Conservation (phyloP, 2,797 vertebrate species). For the Sylvilagus floridanus region DNA sequence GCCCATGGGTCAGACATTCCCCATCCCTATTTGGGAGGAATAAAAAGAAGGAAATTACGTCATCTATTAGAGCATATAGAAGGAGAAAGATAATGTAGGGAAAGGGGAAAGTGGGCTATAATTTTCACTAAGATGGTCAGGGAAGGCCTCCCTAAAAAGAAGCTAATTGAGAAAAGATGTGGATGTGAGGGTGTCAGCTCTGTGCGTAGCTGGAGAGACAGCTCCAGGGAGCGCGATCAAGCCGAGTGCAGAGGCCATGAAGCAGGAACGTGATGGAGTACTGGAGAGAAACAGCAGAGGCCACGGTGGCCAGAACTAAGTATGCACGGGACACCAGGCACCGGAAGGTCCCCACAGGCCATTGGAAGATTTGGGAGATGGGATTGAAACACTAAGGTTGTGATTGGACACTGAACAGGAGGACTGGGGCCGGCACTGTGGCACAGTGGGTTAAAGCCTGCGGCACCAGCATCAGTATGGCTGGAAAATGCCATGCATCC, state of each 20-base stretch:
- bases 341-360: not conserved
- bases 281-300: not conserved
- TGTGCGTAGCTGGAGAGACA: not conserved
- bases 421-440: too few species aligned
- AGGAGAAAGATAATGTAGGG: conserved; percentile 6
- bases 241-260: not conserved
- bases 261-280: not conserved
- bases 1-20: too few species aligned
- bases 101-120: not conserved
- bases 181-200: not conserved
- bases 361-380: not conserved
- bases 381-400: not conserved
- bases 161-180: not conserved
- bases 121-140: not conserved
- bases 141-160: not conserved
- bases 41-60: conserved; percentile 31
- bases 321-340: not conserved
- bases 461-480: too few species aligned
- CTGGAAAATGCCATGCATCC: too few species aligned
- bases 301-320: not conserved
- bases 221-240: not conserved
- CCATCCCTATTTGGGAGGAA: not conserved
- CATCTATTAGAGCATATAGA: not conserved
- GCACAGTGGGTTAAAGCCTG: too few species aligned
- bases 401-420: not conserved